Percentiles rank a stretch among this genome's conserved stretches.
Evolutionary conservation across 2,888 invertebrate species (phyloP).

Genomic region (Ophion ellenae): DNA sequence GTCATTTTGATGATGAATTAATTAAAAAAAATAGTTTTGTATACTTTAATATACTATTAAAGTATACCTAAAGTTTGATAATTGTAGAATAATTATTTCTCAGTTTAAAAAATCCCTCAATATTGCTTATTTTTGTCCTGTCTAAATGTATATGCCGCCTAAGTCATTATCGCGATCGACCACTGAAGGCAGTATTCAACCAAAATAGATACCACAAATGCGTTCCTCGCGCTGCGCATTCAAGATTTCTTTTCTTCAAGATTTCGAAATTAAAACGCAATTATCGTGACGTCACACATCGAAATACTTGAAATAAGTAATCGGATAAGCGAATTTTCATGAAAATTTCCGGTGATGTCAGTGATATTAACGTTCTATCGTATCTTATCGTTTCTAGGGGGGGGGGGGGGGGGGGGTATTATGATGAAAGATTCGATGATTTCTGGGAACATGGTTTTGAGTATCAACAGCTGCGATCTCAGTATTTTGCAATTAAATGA

Average conservation of each 20-base stretch:
- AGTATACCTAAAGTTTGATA: too few relatives aligned
- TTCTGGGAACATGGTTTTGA: neutral
- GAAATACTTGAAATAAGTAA: constrained; percentile 10
- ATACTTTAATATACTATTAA: too few relatives aligned
- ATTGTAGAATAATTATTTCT: too few relatives aligned
- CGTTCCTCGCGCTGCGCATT: neutral
- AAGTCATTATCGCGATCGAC: neutral
- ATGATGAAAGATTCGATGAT: neutral
- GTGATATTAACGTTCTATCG: constrained; percentile 37
- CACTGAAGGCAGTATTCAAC: neutral
- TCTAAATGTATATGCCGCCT: too few relatives aligned
- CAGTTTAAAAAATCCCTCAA: too few relatives aligned
- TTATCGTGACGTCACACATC: constrained; percentile 5
- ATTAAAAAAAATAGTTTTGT: too few relatives aligned
- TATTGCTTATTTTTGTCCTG: too few relatives aligned
- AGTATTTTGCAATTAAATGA: too few relatives aligned
- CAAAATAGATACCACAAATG: neutral
- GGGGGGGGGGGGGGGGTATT: neutral
- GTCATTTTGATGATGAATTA: too few relatives aligned
- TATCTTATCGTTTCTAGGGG: neutral
- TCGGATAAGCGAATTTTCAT: constrained; percentile 17
- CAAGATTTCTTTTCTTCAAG: too few relatives aligned
- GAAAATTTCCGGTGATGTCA: constrained; percentile 9
- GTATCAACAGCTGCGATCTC: neutral
- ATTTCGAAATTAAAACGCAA: neutral